These are phyloP conservation scores for Chrysodeixis includens DNA, from an alignment of 2,888 invertebrate species.

Conservation along the genomic window DNA sequence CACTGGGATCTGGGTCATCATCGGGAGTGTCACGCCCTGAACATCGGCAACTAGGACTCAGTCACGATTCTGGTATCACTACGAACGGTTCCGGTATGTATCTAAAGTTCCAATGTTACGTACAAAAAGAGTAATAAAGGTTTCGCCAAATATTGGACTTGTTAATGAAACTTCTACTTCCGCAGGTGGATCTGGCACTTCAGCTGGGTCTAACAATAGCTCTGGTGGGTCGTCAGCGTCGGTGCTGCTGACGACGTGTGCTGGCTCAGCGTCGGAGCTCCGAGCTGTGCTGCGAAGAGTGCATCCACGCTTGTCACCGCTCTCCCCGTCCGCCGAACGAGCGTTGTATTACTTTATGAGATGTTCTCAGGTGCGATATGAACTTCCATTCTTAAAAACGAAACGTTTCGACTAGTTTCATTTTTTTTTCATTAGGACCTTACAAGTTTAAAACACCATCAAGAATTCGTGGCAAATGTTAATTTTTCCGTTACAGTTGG, in stretches of 20 bases:
- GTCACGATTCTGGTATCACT: slow-evolving; percentile 85
- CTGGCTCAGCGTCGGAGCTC: slow-evolving; percentile 94
- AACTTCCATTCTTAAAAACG: neutral
- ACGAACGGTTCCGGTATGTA: slow-evolving; percentile 82
- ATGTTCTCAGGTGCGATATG: slow-evolving; percentile 92
- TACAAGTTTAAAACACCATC: no score
- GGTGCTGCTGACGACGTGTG: slow-evolving; percentile 95
- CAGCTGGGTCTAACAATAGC: slow-evolving; percentile 71
- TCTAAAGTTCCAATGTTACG: neutral
- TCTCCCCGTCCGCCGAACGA: slow-evolving; percentile 92
- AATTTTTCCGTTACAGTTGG: slow-evolving; percentile 83
- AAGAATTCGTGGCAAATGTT: neutral
- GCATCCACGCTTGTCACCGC: slow-evolving; percentile 87
- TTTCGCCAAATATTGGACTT: neutral
- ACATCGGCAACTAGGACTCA: slow-evolving; percentile 79
- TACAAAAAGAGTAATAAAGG: neutral
- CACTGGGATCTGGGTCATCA: slow-evolving; percentile 89
- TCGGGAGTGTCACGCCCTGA: slow-evolving; percentile 78
- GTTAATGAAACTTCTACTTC: neutral
- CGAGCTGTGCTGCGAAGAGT: slow-evolving; percentile 92
- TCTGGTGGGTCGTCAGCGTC: slow-evolving; percentile 74
- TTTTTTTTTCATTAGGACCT: neutral
- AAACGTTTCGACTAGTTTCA: neutral
- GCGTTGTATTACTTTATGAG: slow-evolving; percentile 97
- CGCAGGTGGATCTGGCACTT: slow-evolving; percentile 72